Base-by-base conservation (phyloP, 1,140 invertebrate species). In the Drosophila gunungcola region DNA sequence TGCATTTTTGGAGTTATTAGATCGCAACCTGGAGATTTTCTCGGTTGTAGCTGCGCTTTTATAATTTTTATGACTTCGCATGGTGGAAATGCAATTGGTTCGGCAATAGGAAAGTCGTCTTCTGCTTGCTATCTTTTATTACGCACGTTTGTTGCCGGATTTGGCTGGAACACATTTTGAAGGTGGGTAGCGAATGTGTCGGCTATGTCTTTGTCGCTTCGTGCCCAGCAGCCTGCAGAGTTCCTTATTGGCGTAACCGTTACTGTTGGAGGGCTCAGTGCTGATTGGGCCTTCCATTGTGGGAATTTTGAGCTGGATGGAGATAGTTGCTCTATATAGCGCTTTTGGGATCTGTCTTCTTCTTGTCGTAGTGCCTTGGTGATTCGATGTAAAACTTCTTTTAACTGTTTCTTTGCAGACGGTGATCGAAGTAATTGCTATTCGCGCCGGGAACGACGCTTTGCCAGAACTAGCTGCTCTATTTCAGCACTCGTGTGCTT, bases 281-380 rank as follows among this genome's bases (percentile, higher is more conserved):
- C 7, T 41, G 39, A 41, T 2, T n/a, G 39, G 39, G 39, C 39
- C 13, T 41, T 41, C 39, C 39, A 41, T 41, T 13, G 39, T 41
- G 39, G 39, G n/a, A 41, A 41, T 41, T 41, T 41, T 41, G 39
- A 41, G 4, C 39, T 41, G 39, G 39, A 41, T n/a, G 39, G 39
- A 6, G 39, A 41, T 41, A 41, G 39, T 13, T n/a, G 39, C 5
- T 41, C 12, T 21, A 21, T 21, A 21, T 21, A 21, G 16, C 16
- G 16, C 16, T 21, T 21, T 21, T 21, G 16, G 16, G 39, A 41
- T 41, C 39, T 41, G 34, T 2, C 29, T 32, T 2, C 29, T 32
- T 36, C 34, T 36, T 41, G 3, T 13, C 4, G n/a, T 12, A 41
- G 39, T 41, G 39, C 12, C 11, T 4, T 41, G n/a, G 39, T 13